Evolutionary conservation across 2,113 vertebrate species (phyloP), one percentile per base, ranked within the genome.

Genomic region (Mobula hypostoma): DNA sequence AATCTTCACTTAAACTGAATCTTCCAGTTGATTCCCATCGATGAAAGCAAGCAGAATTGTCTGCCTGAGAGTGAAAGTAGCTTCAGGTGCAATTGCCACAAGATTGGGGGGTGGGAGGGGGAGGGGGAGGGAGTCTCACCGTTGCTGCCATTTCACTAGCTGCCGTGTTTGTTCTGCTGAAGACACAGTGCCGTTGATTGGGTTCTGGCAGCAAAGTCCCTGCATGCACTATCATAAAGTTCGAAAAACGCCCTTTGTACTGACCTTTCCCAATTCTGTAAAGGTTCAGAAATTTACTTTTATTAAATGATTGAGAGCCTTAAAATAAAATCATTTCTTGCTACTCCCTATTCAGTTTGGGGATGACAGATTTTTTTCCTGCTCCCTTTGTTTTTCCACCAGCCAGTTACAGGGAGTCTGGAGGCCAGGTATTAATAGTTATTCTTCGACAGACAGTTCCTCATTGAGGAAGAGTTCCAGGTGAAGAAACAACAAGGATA

Each of bases 1-100:
- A 98, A 83, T 85, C 91, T 74, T 93, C 91, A 74, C 8, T 40
- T 48, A 76, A 93, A 27, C 70, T 93, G 48, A 56, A 74, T 93
- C 91, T 74, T 56, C 91, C 36, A 74, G 32, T 74, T 93, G 90
- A 74, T 74, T 72, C 27, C 29, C 58, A 66, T 15, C 66, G 14
- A 21, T 66, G 61, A 90, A 90, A 66, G 15, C 11, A 5, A n/a
- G 29, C n/a, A 29, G 58, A 90, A 90, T 90, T 90, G 29, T 32
- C 3, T n/a, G 63, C 6, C 29, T 15, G 15, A 66, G 85, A 36
- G 85, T 66, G 85, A 90, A 90, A 90, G 61, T 90, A 85, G 24
- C 82, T 85, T 56, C 8, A 85, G 82, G 24, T 85, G 82, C 48
- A 27, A 58, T 61, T 27, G 56, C n/a, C 48, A 58, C 3, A 27